phyloP scores from a whole-genome alignment of 2,888 invertebrate genomes.

The Crepidodera aurea region DNA sequence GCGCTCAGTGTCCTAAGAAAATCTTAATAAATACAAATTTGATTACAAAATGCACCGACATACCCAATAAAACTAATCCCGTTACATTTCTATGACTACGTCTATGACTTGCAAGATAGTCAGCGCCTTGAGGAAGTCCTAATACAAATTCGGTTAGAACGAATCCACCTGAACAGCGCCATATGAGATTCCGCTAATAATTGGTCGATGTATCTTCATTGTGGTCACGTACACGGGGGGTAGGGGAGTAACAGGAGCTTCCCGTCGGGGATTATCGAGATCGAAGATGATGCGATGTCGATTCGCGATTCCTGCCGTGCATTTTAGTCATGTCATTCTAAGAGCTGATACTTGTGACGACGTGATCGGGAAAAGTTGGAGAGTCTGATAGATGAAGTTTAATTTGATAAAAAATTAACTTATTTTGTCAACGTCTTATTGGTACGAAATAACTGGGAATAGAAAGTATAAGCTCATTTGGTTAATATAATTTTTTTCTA shows the following conservation, averaged over 20 bases:
- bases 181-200: neutral
- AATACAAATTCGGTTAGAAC: neutral
- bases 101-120: too few species aligned
- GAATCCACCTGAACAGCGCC: neutral
- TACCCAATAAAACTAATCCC: too few species aligned
- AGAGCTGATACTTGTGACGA: neutral
- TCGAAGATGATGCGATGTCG: neutral
- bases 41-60: too few species aligned
- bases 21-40: too few species aligned
- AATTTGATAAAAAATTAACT: too few species aligned
- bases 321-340: neutral
- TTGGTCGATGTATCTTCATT: neutral
- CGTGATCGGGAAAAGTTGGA: neutral
- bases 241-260: neutral
- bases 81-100: too few species aligned
- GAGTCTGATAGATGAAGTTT: neutral
- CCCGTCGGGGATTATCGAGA: neutral
- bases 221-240: neutral
- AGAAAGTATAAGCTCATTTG: too few species aligned
- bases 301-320: neutral
- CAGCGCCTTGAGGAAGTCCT: neutral
- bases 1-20: too few species aligned
- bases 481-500: too few species aligned
- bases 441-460: too few species aligned
- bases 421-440: too few species aligned